These are phyloP conservation scores for Drosophila albomicans DNA, from an alignment of 1,140 invertebrate genomes.

Conservation along the genomic window DNA sequence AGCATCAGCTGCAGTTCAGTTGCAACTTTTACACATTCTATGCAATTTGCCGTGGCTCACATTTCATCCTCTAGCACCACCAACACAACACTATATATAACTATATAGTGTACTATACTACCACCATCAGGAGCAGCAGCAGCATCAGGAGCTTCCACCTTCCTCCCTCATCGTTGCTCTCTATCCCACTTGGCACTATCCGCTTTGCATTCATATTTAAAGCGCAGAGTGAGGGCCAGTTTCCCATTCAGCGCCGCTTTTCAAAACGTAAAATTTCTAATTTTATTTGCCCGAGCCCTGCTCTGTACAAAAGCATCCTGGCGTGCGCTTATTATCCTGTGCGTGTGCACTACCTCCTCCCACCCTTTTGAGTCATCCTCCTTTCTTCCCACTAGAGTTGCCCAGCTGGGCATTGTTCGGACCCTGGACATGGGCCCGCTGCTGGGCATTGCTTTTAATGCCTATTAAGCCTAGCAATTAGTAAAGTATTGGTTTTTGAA, in stretches of 20 bases:
- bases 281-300: constrained; percentile 68
- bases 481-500: constrained; percentile 80
- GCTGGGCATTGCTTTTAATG: constrained; percentile 80
- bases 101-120: background rate
- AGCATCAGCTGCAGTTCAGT: constrained; percentile 69
- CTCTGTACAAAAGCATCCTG: constrained; percentile 76
- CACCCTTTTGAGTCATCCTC: background rate
- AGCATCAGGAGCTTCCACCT: background rate
- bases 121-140: constrained; percentile 6
- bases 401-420: constrained; percentile 71
- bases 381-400: background rate
- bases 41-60: constrained; percentile 73
- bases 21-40: constrained; percentile 81
- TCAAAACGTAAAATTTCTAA: constrained; percentile 82
- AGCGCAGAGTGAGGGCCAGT: constrained; percentile 38
- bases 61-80: constrained; percentile 48
- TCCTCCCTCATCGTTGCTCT: constrained; percentile 8
- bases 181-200: constrained; percentile 15
- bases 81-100: background rate
- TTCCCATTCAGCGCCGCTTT: constrained; percentile 66
- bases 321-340: constrained; percentile 81
- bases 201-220: constrained; percentile 74
- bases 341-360: constrained; percentile 49
- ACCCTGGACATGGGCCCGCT: constrained; percentile 57
- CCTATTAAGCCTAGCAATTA: constrained; percentile 81